A percentile compares a stretch with the other conserved stretches of the same genome.
These are phyloP conservation scores for Drosophila repletoides DNA, from an alignment of 1,140 invertebrate species.

Conservation along the genomic window DNA sequence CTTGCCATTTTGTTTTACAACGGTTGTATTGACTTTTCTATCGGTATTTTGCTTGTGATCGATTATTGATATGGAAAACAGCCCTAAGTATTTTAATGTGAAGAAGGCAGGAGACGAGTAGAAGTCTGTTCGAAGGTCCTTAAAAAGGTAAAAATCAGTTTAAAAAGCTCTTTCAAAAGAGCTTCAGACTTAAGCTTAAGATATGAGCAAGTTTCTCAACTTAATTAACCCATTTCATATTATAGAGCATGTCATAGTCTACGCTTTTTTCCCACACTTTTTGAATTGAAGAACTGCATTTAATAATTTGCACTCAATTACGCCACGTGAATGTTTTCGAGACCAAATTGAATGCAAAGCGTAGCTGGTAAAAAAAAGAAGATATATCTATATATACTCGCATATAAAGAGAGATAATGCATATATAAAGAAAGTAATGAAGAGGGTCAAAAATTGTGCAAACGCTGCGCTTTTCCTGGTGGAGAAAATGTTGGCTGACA, in stretches of 20 bases:
- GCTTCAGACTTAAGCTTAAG: not conserved
- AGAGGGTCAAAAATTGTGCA: slow-evolving; percentile 55
- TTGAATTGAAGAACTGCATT: slow-evolving; percentile 44
- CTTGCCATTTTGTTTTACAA: too few relatives aligned
- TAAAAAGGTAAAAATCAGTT: too few relatives aligned
- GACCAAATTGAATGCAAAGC: slow-evolving; percentile 69
- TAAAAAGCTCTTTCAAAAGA: too few relatives aligned
- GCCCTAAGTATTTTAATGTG: too few relatives aligned
- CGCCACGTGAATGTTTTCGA: slow-evolving; percentile 55
- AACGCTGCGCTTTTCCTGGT: slow-evolving; percentile 71
- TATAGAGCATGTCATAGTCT: not conserved
- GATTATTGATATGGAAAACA: too few relatives aligned
- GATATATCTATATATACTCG: too few relatives aligned
- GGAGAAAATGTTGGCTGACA: slow-evolving; percentile 46
- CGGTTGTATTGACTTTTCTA: too few relatives aligned
- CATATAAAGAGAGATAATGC: slow-evolving; percentile 5
- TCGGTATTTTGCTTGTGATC: too few relatives aligned
- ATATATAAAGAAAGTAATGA: slow-evolving; percentile 4
- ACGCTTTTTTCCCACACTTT: too few relatives aligned
- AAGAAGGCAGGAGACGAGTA: too few relatives aligned
- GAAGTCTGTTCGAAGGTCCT: too few relatives aligned
- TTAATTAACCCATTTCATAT: slow-evolving; percentile 8
- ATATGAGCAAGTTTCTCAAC: not conserved
- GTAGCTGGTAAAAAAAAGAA: slow-evolving; percentile 2
- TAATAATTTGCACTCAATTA: slow-evolving; percentile 72